phyloP scores from a whole-genome alignment of 2,113 vertebrate genomes.

The Chrysochloris asiatica region DNA sequence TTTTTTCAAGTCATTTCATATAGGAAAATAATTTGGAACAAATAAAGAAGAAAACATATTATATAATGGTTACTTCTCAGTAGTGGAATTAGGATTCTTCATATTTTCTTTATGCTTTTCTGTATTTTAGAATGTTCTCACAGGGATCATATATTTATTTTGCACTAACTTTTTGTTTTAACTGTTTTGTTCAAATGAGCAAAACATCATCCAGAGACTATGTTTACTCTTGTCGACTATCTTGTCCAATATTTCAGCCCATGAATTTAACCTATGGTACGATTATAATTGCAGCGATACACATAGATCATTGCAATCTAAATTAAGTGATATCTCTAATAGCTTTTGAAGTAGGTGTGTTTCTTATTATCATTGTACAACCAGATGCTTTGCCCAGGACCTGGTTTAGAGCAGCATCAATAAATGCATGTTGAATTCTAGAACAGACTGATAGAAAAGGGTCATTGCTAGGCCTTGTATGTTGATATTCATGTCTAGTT shows the following conservation, averaged over 20 bases:
- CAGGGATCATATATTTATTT: constrained; percentile 46
- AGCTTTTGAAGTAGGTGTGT: constrained; percentile 61
- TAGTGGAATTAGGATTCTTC: constrained; percentile 36
- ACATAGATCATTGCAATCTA: constrained; percentile 70
- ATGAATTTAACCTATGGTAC: constrained; percentile 63
- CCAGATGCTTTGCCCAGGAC: constrained; percentile 30
- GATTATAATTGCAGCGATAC: constrained; percentile 69
- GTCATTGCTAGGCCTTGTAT: neutral
- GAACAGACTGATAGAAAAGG: neutral
- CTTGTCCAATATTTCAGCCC: constrained; percentile 61
- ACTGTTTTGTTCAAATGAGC: constrained; percentile 64
- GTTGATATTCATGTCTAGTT: constrained; percentile 41
- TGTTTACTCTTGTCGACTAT: constrained; percentile 43
- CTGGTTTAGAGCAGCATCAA: constrained; percentile 6
- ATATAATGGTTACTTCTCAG: constrained; percentile 13
- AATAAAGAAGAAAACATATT: constrained; percentile 53
- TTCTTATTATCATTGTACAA: constrained; percentile 69
- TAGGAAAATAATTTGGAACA: constrained; percentile 28
- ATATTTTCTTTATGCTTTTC: too few relatives aligned
- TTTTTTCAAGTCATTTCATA: too few relatives aligned
- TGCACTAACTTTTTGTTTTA: too few relatives aligned
- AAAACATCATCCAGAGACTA: constrained; percentile 9
- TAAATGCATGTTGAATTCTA: constrained; percentile 41
- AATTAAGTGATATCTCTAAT: constrained; percentile 69
- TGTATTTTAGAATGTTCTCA: too few relatives aligned